Evolutionary conservation across 2,113 vertebrate species (phyloP), one percentile per base, ranked within the genome.

Genomic region (Camelus bactrianus): DNA sequence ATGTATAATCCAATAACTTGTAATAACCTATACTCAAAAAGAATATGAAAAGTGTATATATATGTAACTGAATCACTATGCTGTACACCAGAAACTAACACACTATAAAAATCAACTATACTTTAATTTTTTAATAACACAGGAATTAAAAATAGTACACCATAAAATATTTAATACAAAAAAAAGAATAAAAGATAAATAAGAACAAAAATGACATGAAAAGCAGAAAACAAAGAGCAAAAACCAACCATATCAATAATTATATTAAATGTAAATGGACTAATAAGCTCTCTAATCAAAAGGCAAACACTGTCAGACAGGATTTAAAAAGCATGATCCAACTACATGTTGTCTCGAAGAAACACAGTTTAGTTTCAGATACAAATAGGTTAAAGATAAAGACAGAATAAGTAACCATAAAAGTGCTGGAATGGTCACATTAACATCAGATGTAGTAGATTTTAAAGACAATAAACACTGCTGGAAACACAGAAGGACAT

Each of bases 191-290:
- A 96, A 79, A 60, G 28, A 75, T 30, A 16, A 81, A 54, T 15
- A 73, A 69, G 15, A 91, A 95, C 13, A 60, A 97, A 89, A 58
- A 87, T 32, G 38, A 84, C 32, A 38, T 24, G 56, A 72, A 72
- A 96, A 87, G 91, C 24, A 65, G 69, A 89, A 64, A 83, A 82
- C 58, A 77, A 83, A 92, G 13, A 90, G 22, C 16, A 95, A 95
- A 93, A 89, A n/a, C 20, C 42, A 96, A 38, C 30, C 20, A 20
- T 70, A 62, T 32, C 48, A 92, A 80, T 52, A 69, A 94, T 60
- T 65, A 86, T 3, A 87, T 72, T 91, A 91, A 91, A 54, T 52
- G 22, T 69, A n/a, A 91, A 81, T 67, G n/a, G 65, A 69, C 76
- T 83, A 91, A 70, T 77, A 91, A 70, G 79, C 8, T 35, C 0